A percentile compares a stretch with the other conserved stretches of the same genome.
Evolutionary conservation across 92 coral and sea anemone genomes (phyloP).

Genomic region (Pocillopora meandrina): DNA sequence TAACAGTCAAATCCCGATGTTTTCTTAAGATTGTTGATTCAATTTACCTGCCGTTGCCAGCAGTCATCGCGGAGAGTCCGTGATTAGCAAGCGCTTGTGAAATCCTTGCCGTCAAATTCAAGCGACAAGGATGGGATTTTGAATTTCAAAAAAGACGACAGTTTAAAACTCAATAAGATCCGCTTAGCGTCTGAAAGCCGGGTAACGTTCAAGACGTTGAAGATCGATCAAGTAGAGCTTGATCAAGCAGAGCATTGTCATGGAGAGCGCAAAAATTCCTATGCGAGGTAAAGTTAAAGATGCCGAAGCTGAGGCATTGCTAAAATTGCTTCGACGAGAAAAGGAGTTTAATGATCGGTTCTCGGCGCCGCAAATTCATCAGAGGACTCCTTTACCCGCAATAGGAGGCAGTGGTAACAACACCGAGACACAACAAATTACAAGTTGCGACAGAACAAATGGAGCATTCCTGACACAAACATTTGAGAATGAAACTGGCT

Average conservation of each 20-base stretch:
- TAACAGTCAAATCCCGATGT: constrained; percentile 45
- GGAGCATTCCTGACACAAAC: constrained; percentile 24
- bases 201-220: neutral
- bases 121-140: constrained; percentile 18
- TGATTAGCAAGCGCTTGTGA: constrained; percentile 17
- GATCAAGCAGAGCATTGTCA: neutral
- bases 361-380: constrained; percentile 78
- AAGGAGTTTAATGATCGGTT: constrained; percentile 69
- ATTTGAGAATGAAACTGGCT: neutral
- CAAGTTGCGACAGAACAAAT: constrained; percentile 2
- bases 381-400: constrained; percentile 83
- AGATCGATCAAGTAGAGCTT: neutral
- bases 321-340: constrained; percentile 84
- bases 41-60: constrained; percentile 7
- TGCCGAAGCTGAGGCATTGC: constrained; percentile 91
- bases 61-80: neutral
- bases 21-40: constrained; percentile 40
- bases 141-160: neutral
- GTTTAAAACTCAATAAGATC: constrained; percentile 12
- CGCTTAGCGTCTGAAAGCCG: constrained; percentile 7
- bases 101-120: neutral
- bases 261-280: constrained; percentile 54
- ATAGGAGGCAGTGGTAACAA: constrained; percentile 49
- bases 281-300: constrained; percentile 96
- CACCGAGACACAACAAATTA: constrained; percentile 16